A percentile compares a stretch with the other conserved stretches of the same genome.
Conservation (phyloP, 2,888 invertebrate species). For the Platerodrilus igneus region DNA sequence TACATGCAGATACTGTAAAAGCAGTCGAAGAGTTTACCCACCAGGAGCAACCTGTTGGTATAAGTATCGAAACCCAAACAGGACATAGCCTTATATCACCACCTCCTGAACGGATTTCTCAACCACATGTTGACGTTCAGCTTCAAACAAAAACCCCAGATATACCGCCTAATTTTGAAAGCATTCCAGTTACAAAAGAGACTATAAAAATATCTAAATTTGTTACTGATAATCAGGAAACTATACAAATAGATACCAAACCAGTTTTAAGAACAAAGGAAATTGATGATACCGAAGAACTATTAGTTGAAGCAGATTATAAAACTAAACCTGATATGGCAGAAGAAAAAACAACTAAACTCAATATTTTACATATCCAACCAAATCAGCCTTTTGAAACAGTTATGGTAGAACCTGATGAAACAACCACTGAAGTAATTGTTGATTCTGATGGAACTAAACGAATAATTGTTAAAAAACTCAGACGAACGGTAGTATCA, state of each 20-base stretch:
- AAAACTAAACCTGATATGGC: constrained; percentile 50
- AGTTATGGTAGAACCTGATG: constrained; percentile 74
- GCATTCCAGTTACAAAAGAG: constrained; percentile 54
- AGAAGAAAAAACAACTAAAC: constrained; percentile 57
- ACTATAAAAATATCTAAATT: constrained; percentile 64
- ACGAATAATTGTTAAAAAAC: constrained; percentile 70
- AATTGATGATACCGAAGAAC: constrained; percentile 55
- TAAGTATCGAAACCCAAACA: constrained; percentile 63
- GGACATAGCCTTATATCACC: constrained; percentile 55
- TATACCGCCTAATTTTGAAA: constrained; percentile 36
- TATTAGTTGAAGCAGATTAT: constrained; percentile 68
- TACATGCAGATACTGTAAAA: constrained; percentile 33
- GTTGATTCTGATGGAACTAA: constrained; percentile 77
- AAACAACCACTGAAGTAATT: constrained; percentile 77
- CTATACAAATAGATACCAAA: constrained; percentile 66
- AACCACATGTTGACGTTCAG: constrained; percentile 55
- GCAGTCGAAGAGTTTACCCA: constrained; percentile 27
- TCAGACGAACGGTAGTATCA: constrained; percentile 63
- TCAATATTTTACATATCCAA: constrained; percentile 66
- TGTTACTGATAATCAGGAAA: constrained; percentile 61
- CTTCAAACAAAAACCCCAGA: constrained; percentile 51
- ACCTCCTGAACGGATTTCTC: constrained; percentile 34
- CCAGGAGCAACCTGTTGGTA: constrained; percentile 32
- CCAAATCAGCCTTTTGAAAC: constrained; percentile 75
- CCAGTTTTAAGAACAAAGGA: constrained; percentile 51